A percentile compares a stretch with the other conserved stretches of the same genome.
These are phyloP conservation scores for Epizoanthus scotinus DNA, from an alignment of 92 coral and sea anemone genomes.

Conservation along the genomic window DNA sequence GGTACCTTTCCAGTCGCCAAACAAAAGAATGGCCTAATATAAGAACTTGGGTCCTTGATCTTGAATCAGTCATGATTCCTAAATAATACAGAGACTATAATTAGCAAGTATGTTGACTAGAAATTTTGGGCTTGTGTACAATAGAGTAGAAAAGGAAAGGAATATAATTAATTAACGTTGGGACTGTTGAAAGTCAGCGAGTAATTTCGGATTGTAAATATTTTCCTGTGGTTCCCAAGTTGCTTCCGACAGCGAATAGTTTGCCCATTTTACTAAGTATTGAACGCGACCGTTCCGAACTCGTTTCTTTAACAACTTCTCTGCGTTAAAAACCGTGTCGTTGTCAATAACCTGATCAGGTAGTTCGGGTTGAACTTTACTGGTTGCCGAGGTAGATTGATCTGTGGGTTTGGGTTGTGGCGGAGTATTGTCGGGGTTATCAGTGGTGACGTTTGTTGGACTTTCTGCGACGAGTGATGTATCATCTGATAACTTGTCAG, in stretches of 20 bases:
- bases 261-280: not conserved
- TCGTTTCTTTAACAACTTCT: not conserved
- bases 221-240: not conserved
- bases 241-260: not conserved
- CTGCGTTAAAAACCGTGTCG: not conserved
- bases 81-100: not conserved
- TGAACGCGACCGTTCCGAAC: not conserved
- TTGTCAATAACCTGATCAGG: not conserved
- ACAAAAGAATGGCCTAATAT: slow-evolving; percentile 22
- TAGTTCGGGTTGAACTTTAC: too few relatives aligned
- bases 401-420: too few relatives aligned
- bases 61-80: not conserved
- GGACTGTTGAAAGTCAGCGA: not conserved
- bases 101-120: not conserved
- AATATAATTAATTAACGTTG: not conserved
- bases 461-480: too few relatives aligned
- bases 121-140: not conserved
- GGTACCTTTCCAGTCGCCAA: slow-evolving; percentile 9
- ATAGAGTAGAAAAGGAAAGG: too few relatives aligned
- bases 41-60: not conserved
- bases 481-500: too few relatives aligned
- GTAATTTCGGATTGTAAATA: not conserved
- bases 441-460: too few relatives aligned
- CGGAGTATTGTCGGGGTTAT: too few relatives aligned
- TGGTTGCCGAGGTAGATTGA: too few relatives aligned